Percentiles rank a stretch among this genome's conserved stretches.
phyloP scores from a whole-genome alignment of 2,888 invertebrate species.

The Saturnia pavonia region DNA sequence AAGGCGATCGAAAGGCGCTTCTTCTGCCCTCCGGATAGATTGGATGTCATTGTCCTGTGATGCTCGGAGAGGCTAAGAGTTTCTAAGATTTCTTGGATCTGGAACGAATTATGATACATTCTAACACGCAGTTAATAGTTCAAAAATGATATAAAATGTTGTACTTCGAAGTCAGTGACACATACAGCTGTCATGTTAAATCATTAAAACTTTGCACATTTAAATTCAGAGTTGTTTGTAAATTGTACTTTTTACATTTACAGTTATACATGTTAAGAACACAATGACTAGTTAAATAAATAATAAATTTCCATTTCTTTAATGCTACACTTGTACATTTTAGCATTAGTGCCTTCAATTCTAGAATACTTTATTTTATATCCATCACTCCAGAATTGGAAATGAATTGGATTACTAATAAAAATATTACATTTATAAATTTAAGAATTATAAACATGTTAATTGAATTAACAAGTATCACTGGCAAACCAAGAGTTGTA shows the following conservation, averaged over 20 bases:
- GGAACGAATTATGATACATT: slow-evolving; percentile 35
- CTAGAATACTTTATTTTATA: no score
- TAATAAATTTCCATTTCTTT: neutral
- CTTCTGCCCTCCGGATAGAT: slow-evolving; percentile 96
- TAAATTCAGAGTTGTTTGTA: neutral
- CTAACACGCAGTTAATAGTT: neutral
- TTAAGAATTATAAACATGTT: neutral
- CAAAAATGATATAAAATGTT: neutral
- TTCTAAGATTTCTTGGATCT: slow-evolving; percentile 96
- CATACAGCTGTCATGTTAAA: neutral
- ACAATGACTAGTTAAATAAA: neutral
- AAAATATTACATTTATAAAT: neutral
- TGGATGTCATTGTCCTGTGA: slow-evolving; percentile 93
- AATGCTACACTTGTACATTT: neutral
- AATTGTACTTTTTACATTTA: neutral
- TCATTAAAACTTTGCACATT: neutral
- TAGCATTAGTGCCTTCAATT: neutral
- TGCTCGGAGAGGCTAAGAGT: slow-evolving; percentile 94
- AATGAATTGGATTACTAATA: neutral
- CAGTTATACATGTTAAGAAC: neutral
- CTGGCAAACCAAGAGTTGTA: neutral
- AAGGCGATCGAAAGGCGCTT: slow-evolving; percentile 96
- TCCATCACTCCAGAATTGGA: neutral
- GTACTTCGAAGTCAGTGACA: neutral
- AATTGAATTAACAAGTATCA: neutral